phyloP scores from a whole-genome alignment of 2,888 invertebrate species.

The Philaethria dido region DNA sequence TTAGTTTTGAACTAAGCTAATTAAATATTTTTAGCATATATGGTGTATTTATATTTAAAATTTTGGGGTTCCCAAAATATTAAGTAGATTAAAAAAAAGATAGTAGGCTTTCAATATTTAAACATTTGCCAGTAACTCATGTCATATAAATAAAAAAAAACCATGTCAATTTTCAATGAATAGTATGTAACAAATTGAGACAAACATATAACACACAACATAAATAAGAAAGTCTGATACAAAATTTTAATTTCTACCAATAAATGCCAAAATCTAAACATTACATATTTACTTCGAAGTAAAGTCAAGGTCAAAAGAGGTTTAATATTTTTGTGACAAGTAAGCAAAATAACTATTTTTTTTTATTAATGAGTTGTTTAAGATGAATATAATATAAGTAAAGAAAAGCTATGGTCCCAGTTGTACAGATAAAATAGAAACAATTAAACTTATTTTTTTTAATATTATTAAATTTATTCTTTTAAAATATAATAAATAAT shows the following conservation, averaged over 20 bases:
- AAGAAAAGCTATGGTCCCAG: conserved; percentile 14
- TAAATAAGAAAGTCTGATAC: conserved; percentile 18
- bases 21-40: too few relatives aligned
- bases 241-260: conserved; percentile 50
- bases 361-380: neutral
- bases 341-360: neutral
- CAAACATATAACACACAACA: too few relatives aligned
- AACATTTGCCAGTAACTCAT: neutral
- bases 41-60: neutral
- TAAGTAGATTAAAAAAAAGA: neutral
- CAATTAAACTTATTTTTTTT: too few relatives aligned
- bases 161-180: too few relatives aligned
- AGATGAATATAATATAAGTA: neutral
- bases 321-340: neutral
- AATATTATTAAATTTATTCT: too few relatives aligned
- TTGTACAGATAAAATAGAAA: neutral
- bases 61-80: neutral
- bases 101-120: neutral
- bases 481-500: too few relatives aligned
- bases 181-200: neutral
- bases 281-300: conserved; percentile 41
- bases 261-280: conserved; percentile 56
- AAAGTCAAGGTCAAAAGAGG: conserved; percentile 53
- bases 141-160: neutral
- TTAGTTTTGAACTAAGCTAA: neutral